Base-by-base conservation (phyloP, 2,797 vertebrate species). In the Coilia nasus region DNA sequence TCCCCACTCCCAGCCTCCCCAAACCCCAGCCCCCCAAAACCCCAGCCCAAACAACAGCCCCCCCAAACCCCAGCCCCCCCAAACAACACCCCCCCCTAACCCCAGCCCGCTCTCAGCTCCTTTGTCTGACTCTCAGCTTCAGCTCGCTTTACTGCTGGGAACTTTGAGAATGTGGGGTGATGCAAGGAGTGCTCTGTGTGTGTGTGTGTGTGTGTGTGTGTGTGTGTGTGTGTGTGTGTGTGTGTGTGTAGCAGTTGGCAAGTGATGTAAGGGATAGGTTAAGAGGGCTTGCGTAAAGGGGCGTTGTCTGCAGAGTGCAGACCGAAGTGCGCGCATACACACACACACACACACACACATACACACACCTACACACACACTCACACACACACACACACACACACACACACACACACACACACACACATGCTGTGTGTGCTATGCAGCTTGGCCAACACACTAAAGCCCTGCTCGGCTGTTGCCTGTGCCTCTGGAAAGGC, bases 1-100 rank as follows among this genome's bases (percentile, higher is more conserved):
- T 23, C 9, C 88, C 80, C 54, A 86, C 81, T 86, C 83, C 90
- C 92, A 92, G 93, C 92, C 87, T 62, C 67, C 54, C 35, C n/a
- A n/a, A n/a, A n/a, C 28, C 25, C 60, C 75, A 83, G 1, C 23
- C 21, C 82, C 57, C 89, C 82, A 89, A 91, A 92, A 91, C 78
- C 9, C 71, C 19, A 44, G n/a, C 54, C 31, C 64, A 81, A 57
- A 84, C 88, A 83, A 85, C 81, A 87, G 46, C n/a, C n/a, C n/a
- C 67, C 54, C 35, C n/a, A n/a, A n/a, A n/a, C 28, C 25, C 60
- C 75, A 83, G 1, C 23, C 21, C 82, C 57, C 89, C 82, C 89
- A 91, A 92, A 91, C 78, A n/a, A n/a, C n/a, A n/a, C n/a, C n/a
- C n/a, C n/a, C n/a, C n/a, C n/a, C n/a, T n/a, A 88, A 84, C 87